These are phyloP conservation scores for Heteromyza rotundicornis DNA, from an alignment of 2,888 invertebrate genomes.

Conservation along the genomic window DNA sequence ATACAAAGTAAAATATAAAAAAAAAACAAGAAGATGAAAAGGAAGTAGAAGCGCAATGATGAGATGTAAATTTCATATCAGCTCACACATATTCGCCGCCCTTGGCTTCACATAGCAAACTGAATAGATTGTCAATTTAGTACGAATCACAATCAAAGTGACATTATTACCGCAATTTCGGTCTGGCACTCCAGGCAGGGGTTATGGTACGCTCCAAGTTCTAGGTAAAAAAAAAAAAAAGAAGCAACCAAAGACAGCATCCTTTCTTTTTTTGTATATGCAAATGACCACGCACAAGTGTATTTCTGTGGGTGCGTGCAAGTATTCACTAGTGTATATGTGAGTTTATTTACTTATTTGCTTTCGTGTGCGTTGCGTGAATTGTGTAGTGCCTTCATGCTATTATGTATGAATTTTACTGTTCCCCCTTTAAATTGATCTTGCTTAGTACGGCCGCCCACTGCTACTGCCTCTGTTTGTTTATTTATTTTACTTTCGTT, in stretches of 20 bases:
- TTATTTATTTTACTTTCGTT: not conserved
- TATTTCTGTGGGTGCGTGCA: not conserved
- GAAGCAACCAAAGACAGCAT: too few relatives aligned
- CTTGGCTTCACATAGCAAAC: not conserved
- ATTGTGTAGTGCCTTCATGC: not conserved
- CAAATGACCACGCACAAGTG: not conserved
- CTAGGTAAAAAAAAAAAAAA: too few relatives aligned
- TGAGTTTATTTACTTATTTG: not conserved
- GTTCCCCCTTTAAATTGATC: too few relatives aligned
- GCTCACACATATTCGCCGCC: too few relatives aligned
- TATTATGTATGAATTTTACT: not conserved
- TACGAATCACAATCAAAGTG: not conserved
- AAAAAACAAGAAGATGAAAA: not conserved
- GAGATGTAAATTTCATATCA: not conserved
- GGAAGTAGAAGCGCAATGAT: too few relatives aligned
- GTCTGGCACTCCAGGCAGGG: too few relatives aligned
- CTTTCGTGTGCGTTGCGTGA: not conserved
- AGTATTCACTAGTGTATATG: not conserved
- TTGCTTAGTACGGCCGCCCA: too few relatives aligned
- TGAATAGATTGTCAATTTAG: not conserved
- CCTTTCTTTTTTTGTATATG: too few relatives aligned
- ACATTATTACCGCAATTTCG: slow-evolving; percentile 1
- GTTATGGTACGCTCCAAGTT: too few relatives aligned
- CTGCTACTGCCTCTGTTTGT: not conserved
- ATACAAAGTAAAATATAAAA: not conserved